Evolutionary conservation across 1,140 invertebrate genomes (phyloP), one percentile per base, ranked within the genome.

Genomic region (Caenorhabditis latens): DNA sequence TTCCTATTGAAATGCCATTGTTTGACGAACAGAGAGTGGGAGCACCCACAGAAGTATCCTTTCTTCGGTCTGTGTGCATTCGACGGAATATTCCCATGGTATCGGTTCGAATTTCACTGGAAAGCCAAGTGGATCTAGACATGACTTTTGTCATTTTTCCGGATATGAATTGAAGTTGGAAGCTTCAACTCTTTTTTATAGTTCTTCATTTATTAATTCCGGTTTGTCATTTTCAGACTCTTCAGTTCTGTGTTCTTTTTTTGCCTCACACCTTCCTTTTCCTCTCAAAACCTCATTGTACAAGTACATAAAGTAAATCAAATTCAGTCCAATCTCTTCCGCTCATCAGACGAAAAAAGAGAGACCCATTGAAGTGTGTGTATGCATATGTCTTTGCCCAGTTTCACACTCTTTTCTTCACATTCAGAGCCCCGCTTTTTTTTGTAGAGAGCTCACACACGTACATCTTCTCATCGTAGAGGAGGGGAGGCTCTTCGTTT

Each of bases 281-380:
- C 40, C 40, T 65, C 32, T 8, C 7, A 65, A 32, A 32, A 32
- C 2, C 32, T 32, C 32, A 71, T 71, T 71, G 65, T 71, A 71
- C 14, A 71, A 71, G 71, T 50, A 79, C 46, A 50, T 53, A n/a
- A 4, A 71, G 46, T 11, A 79, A 79, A 79, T 79, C 71, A 42
- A 79, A 79, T 79, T 79, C 71, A 6, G 21, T 43, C 42, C 65
- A 79, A 79, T 79, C 71, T 79, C 14, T 79, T 79, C 71, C 71
- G 46, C 71, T 79, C 71, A 79, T 79, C 71, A 79, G n/a, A 65
- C 24, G 63, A 65, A 53, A 16, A 53, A 14, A n/a, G 6, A 58
- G 55, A 58, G 19, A n/a, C 46, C 71, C 71, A 79, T 79, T 79
- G 71, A 79, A 79, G 71, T 79, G 71, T 79, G 71, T 32, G 46